phyloP scores from a whole-genome alignment of 2,113 vertebrate species.

The Oncorhynchus keta region DNA sequence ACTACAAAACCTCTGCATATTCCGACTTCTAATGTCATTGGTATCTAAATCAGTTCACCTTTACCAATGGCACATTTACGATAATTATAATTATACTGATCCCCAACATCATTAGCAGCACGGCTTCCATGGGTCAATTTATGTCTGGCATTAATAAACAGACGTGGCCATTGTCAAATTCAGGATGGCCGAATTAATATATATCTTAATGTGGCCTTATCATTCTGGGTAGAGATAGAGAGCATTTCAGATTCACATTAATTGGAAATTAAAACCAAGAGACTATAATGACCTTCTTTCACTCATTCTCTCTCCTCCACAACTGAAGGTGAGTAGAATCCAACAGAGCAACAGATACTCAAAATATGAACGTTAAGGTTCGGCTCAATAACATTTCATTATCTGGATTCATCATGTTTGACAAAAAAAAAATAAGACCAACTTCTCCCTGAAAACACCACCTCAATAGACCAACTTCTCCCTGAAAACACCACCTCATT shows the following conservation, averaged over 20 bases:
- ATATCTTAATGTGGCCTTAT: background rate
- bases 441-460: too few relatives aligned
- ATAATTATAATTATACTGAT: conserved; percentile 21
- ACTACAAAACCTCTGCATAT: background rate
- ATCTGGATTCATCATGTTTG: too few relatives aligned
- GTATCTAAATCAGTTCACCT: conserved; percentile 10
- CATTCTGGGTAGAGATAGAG: background rate
- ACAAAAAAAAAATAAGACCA: too few relatives aligned
- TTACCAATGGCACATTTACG: conserved; percentile 2
- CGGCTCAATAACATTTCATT: too few relatives aligned
- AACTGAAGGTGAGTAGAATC: too few relatives aligned
- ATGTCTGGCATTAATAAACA: conserved; percentile 23
- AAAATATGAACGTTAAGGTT: too few relatives aligned
- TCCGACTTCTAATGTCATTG: background rate
- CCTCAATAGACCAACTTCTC: too few relatives aligned
- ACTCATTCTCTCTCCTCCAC: background rate
- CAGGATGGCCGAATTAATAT: background rate
- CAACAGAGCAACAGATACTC: too few relatives aligned
- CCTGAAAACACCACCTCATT: too few relatives aligned
- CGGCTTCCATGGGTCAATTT: conserved; percentile 13
- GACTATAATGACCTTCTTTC: background rate
- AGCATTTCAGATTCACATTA: background rate
- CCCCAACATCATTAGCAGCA: background rate
- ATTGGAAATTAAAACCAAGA: conserved; percentile 1
- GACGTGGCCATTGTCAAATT: background rate